These are phyloP conservation scores for Nymphalis c-album DNA, from an alignment of 2,888 invertebrate species.

Conservation along the genomic window DNA sequence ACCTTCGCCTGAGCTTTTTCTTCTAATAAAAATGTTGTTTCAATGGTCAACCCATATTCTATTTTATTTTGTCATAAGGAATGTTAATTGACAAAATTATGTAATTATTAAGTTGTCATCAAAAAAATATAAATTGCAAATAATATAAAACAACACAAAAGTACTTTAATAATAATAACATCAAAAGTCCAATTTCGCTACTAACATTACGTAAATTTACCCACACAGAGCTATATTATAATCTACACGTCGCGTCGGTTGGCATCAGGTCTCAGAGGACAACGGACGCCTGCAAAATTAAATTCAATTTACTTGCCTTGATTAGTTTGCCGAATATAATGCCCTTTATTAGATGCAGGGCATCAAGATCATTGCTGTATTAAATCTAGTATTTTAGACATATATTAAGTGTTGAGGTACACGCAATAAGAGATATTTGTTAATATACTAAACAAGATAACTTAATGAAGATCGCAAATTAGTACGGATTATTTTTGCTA, in stretches of 20 bases:
- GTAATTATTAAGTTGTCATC: no score
- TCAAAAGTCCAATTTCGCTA: constrained; percentile 2
- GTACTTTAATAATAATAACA: background rate
- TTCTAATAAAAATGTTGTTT: no score
- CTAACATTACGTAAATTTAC: constrained; percentile 7
- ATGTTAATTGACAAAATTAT: no score
- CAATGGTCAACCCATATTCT: no score
- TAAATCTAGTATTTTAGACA: constrained; percentile 10
- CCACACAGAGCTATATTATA: constrained; percentile 21
- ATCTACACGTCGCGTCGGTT: constrained; percentile 32
- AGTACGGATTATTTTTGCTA: no score
- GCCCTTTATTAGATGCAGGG: constrained; percentile 53
- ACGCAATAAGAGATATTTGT: background rate
- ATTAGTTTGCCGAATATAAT: constrained; percentile 68
- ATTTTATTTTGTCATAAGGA: no score
- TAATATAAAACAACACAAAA: background rate
- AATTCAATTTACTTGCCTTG: constrained; percentile 73
- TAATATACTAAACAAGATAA: background rate
- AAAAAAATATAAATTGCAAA: no score
- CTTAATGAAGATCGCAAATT: no score
- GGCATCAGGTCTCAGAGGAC: constrained; percentile 34
- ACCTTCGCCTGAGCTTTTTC: no score
- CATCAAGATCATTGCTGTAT: constrained; percentile 22
- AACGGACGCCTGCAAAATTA: constrained; percentile 65
- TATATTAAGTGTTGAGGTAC: constrained; percentile 2